Conservation (phyloP, 2,888 invertebrate species). For the Seladonia tumulorum region DNA sequence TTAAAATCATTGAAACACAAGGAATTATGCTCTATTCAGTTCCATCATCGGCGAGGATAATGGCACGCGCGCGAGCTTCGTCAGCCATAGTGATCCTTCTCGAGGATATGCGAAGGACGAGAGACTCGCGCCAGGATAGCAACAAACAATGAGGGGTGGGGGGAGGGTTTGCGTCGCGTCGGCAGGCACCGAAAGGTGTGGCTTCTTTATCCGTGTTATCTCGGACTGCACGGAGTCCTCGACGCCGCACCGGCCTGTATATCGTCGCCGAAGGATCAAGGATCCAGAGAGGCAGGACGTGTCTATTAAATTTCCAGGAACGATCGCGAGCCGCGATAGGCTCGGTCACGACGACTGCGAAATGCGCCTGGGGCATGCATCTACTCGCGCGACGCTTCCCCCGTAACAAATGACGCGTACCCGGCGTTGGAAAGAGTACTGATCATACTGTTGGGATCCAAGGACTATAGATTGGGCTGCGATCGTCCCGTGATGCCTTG, state of each 20-base stretch:
- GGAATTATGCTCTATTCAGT: no score
- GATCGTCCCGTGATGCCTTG: not conserved
- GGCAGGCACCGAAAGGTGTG: conserved; percentile 33
- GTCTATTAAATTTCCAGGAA: conserved; percentile 74
- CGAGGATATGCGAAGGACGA: conserved; percentile 7
- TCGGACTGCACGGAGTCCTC: conserved; percentile 49
- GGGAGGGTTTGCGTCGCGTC: conserved; percentile 14
- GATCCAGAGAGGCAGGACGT: conserved; percentile 49
- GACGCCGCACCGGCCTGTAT: conserved; percentile 7
- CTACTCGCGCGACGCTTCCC: conserved; percentile 71
- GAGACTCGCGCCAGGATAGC: not conserved
- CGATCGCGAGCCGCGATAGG: conserved; percentile 66
- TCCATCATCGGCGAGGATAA: not conserved
- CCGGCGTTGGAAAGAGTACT: not conserved
- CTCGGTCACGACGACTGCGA: conserved; percentile 62
- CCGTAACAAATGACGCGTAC: conserved; percentile 59
- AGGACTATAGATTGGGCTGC: not conserved
- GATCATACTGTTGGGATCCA: not conserved
- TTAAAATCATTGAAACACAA: no score
- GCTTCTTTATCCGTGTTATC: conserved; percentile 59
- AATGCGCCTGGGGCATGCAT: conserved; percentile 69
- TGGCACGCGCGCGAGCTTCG: conserved; percentile 12
- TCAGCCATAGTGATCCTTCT: not conserved
- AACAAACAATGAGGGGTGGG: not conserved
- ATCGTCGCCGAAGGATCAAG: conserved; percentile 57